Conservation (phyloP, 2,888 invertebrate species). For the Baronia brevicornis region DNA sequence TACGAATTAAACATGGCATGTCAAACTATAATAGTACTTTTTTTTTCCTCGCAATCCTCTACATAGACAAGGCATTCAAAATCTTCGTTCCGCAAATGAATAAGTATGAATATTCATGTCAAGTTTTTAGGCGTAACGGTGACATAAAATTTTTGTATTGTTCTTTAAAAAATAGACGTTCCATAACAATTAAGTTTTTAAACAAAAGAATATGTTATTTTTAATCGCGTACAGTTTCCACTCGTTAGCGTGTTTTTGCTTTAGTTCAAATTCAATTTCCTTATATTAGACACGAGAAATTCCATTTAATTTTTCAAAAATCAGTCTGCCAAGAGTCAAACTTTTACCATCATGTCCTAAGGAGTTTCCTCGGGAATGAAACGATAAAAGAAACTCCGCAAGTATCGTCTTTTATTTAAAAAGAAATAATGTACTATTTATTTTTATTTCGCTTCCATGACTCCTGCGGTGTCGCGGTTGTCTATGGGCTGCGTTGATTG, state of each 20-base stretch:
- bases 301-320: too few relatives aligned
- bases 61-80: constrained; percentile 8
- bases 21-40: background rate
- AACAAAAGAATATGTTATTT: constrained; percentile 61
- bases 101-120: constrained; percentile 49
- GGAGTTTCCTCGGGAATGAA: too few relatives aligned
- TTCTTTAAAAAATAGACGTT: constrained; percentile 56
- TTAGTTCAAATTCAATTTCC: constrained; percentile 6
- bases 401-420: too few relatives aligned
- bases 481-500: too few relatives aligned
- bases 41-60: constrained; percentile 7
- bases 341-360: too few relatives aligned
- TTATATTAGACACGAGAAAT: too few relatives aligned
- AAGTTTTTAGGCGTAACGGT: constrained; percentile 63
- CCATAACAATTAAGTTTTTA: constrained; percentile 50
- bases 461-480: too few relatives aligned
- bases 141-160: constrained; percentile 64
- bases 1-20: too few relatives aligned
- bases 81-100: constrained; percentile 13
- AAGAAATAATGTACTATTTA: too few relatives aligned
- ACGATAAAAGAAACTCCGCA: too few relatives aligned
- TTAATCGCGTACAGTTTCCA: constrained; percentile 22
- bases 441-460: too few relatives aligned
- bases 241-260: constrained; percentile 22
- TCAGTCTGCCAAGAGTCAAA: too few relatives aligned